Evolutionary conservation across 2,797 vertebrate genomes (phyloP).

Genomic region (Neomorphus geoffroyi): DNA sequence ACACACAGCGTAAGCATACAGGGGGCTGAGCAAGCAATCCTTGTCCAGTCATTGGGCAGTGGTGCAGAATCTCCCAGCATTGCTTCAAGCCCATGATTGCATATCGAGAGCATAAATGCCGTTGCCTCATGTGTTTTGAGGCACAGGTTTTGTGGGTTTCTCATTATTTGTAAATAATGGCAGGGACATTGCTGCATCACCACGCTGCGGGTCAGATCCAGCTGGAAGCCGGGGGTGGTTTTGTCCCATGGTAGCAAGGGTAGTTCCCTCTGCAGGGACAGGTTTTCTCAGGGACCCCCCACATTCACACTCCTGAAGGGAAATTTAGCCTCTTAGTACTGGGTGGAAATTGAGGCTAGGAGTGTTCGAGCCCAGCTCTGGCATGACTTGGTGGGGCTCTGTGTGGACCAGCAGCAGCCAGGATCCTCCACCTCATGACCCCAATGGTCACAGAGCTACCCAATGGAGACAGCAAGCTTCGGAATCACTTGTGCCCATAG

Average conservation of each 20-base stretch:
- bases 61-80: neutral
- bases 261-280: neutral
- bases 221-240: neutral
- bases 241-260: neutral
- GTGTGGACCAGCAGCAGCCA: neutral
- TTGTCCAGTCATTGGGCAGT: neutral
- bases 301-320: neutral
- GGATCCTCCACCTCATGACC: neutral
- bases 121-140: neutral
- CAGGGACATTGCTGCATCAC: slow-evolving; percentile 16
- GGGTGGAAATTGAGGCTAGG: neutral
- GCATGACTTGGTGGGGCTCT: neutral
- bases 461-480: accelerated
- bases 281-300: neutral
- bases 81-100: neutral
- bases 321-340: neutral
- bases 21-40: neutral
- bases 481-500: neutral
- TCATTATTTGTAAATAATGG: slow-evolving; percentile 35
- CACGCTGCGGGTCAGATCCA: neutral
- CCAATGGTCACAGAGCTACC: accelerated
- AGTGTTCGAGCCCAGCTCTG: neutral
- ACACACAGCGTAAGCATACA: accelerated
- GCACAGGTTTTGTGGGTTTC: neutral
- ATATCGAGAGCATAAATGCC: neutral